phyloP scores from a whole-genome alignment of 1,140 invertebrate genomes.

The Hydropsyche tenuis region DNA sequence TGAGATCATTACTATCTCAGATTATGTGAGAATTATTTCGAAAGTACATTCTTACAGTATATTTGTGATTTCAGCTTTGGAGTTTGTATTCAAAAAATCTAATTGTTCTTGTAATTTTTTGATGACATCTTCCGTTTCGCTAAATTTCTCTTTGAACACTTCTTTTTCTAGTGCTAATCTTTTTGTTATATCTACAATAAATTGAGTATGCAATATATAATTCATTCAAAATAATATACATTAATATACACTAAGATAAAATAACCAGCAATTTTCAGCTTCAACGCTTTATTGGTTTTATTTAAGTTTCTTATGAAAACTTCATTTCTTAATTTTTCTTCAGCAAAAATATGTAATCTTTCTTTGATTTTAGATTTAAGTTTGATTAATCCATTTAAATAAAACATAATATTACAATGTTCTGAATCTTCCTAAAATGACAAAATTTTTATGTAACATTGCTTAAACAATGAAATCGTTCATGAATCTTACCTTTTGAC shows the following conservation, averaged over 20 bases:
- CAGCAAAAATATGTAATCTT: conserved; percentile 38
- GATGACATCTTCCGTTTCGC: conserved; percentile 55
- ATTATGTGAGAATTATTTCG: not conserved
- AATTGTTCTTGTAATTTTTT: conserved; percentile 56
- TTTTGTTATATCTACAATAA: conserved; percentile 54
- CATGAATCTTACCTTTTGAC: not conserved
- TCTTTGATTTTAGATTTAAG: conserved; percentile 40
- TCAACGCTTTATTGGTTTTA: conserved; percentile 41
- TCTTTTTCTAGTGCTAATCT: conserved; percentile 56
- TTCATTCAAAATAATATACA: not conserved
- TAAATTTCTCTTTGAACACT: conserved; percentile 55
- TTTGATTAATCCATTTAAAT: conserved; percentile 32
- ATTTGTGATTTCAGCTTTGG: conserved; percentile 56
- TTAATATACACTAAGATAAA: conserved; percentile 3
- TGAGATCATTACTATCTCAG: too few relatives aligned
- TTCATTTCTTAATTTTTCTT: conserved; percentile 46
- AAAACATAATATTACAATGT: conserved; percentile 13
- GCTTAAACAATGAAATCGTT: not conserved
- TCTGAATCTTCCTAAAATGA: not conserved
- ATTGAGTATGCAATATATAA: not conserved
- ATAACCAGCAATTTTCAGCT: conserved; percentile 41
- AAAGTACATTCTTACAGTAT: conserved; percentile 55
- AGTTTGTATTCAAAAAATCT: conserved; percentile 54
- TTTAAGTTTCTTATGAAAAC: conserved; percentile 40
- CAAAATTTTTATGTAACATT: not conserved